These are phyloP conservation scores for Prorops nasuta DNA, from an alignment of 1,140 invertebrate species.

Conservation along the genomic window DNA sequence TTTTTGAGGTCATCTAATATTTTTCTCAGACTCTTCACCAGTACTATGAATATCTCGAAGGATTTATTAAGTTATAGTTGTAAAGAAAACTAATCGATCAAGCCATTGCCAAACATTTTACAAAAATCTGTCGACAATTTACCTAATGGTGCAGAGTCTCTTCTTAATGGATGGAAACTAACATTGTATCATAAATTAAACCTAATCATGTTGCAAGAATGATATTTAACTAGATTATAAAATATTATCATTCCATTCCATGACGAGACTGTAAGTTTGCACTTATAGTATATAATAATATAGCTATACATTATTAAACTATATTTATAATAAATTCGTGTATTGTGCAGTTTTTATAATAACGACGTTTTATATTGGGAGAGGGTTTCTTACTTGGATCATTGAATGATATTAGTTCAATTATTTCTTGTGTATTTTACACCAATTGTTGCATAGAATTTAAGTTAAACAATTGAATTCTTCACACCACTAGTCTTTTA, in stretches of 20 bases:
- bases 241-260: constrained; percentile 43
- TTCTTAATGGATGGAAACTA: constrained; percentile 11
- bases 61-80: too few relatives aligned
- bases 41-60: constrained; percentile 15
- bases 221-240: constrained; percentile 5
- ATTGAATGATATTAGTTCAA: too few relatives aligned
- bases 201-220: constrained; percentile 1
- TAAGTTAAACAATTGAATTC: too few relatives aligned
- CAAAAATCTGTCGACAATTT: too few relatives aligned
- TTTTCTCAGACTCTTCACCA: constrained; percentile 8
- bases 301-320: background rate
- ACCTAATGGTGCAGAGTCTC: too few relatives aligned
- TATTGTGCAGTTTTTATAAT: background rate
- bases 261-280: constrained; percentile 50
- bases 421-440: too few relatives aligned
- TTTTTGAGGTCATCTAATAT: too few relatives aligned
- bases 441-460: too few relatives aligned
- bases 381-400: too few relatives aligned
- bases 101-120: too few relatives aligned
- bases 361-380: background rate
- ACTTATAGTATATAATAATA: constrained; percentile 40
- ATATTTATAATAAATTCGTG: background rate
- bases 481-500: too few relatives aligned
- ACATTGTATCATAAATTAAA: constrained; percentile 25
- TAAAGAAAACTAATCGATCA: too few relatives aligned